Conservation (phyloP, 2,888 invertebrate genomes). For the Sminthurinus aureus region DNA sequence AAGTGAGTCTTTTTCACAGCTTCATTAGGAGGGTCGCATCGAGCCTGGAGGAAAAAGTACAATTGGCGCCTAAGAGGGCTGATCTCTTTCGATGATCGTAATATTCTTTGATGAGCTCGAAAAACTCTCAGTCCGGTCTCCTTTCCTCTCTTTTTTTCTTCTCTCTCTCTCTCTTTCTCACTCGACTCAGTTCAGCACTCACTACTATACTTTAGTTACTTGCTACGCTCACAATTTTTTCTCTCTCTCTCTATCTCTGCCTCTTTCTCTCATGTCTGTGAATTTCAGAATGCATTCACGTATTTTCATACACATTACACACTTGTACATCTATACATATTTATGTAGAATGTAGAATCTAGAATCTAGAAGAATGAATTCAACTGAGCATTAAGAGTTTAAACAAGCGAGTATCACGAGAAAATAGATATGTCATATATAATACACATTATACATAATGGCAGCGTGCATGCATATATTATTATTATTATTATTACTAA, state of each 20-base stretch:
- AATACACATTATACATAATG: too few relatives aligned
- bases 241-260: background rate
- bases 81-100: slow-evolving; percentile 60
- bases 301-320: background rate
- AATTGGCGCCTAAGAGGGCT: slow-evolving; percentile 60
- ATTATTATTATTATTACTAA: too few relatives aligned
- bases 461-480: too few relatives aligned
- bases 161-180: background rate
- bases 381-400: slow-evolving; percentile 13
- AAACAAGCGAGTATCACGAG: background rate
- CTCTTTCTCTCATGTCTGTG: slow-evolving; percentile 37
- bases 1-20: slow-evolving; percentile 59
- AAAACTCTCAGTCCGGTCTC: slow-evolving; percentile 43
- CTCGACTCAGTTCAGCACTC: slow-evolving; percentile 33
- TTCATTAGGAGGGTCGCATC: slow-evolving; percentile 59
- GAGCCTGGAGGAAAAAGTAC: slow-evolving; percentile 57
- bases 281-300: slow-evolving; percentile 43
- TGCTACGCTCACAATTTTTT: background rate
- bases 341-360: background rate
- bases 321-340: too few relatives aligned
- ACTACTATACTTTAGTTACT: background rate
- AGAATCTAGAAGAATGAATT: slow-evolving; percentile 1
- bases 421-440: background rate
- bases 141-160: slow-evolving; percentile 28
- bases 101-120: slow-evolving; percentile 57